phyloP scores from a whole-genome alignment of 2,797 vertebrate genomes.

The Myotis planiceps region DNA sequence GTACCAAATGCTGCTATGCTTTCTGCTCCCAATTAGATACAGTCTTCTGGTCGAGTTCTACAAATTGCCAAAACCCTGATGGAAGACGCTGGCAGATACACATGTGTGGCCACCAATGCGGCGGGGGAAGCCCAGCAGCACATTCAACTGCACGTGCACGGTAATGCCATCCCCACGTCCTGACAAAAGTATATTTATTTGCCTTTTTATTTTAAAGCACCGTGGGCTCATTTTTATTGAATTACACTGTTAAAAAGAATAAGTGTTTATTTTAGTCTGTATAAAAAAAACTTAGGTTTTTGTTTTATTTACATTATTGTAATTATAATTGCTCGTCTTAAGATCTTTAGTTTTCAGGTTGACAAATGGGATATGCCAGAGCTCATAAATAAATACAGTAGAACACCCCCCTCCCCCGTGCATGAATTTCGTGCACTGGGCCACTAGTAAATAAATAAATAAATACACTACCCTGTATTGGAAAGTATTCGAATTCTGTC shows the following conservation, averaged over 20 bases:
- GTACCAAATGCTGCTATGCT: conserved; percentile 45
- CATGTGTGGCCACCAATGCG: conserved; percentile 96
- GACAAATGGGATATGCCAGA: neutral
- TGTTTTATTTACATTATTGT: neutral
- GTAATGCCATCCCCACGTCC: conserved; percentile 86
- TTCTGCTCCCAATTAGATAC: conserved; percentile 90
- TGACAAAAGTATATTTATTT: neutral
- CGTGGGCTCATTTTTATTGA: neutral
- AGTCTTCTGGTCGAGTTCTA: conserved; percentile 92
- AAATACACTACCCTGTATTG: neutral
- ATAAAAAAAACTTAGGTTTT: neutral
- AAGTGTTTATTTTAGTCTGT: neutral
- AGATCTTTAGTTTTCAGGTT: neutral
- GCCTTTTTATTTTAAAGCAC: neutral
- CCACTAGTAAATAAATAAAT: neutral
- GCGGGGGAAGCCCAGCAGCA: conserved; percentile 96
- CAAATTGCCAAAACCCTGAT: conserved; percentile 89
- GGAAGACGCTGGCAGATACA: conserved; percentile 94
- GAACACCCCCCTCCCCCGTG: too few species aligned
- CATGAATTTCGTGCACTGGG: too few species aligned
- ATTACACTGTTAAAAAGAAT: neutral
- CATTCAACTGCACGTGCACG: conserved; percentile 92
- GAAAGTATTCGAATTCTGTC: neutral
- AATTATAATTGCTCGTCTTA: neutral
- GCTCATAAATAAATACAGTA: neutral